A percentile compares a stretch with the other conserved stretches of the same genome.
Evolutionary conservation across 1,140 invertebrate genomes (phyloP).

Genomic region (Drosophila suzukii): DNA sequence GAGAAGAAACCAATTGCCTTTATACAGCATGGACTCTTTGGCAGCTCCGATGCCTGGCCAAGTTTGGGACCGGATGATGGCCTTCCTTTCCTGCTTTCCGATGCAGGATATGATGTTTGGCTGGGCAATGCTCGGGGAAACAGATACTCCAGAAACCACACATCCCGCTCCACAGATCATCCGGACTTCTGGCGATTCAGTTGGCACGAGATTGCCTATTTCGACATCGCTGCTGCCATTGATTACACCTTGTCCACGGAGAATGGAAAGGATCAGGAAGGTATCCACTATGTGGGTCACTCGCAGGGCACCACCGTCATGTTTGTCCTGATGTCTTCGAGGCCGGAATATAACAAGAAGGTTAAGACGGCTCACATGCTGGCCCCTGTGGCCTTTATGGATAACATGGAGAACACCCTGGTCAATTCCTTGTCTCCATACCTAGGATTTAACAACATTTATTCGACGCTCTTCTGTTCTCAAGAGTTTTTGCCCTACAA

Average conservation of each 20-base stretch:
- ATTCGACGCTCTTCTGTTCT: slow-evolving; percentile 55
- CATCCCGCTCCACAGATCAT: slow-evolving; percentile 77
- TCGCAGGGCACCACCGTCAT: slow-evolving; percentile 86
- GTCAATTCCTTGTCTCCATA: slow-evolving; percentile 35
- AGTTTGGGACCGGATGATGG: slow-evolving; percentile 84
- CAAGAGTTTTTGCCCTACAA: slow-evolving; percentile 63
- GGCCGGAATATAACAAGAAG: slow-evolving; percentile 89
- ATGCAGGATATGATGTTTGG: slow-evolving; percentile 90
- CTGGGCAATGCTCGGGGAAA: slow-evolving; percentile 89
- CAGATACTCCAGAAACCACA: slow-evolving; percentile 87
- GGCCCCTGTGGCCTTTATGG: slow-evolving; percentile 86
- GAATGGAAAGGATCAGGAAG: slow-evolving; percentile 80
- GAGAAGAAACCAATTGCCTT: slow-evolving; percentile 84
- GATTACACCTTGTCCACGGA: slow-evolving; percentile 86
- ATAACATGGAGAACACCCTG: slow-evolving; percentile 27
- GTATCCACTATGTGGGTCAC: slow-evolving; percentile 84
- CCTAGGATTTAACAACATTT: slow-evolving; percentile 65
- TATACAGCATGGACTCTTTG: slow-evolving; percentile 88
- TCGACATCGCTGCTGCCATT: slow-evolving; percentile 89
- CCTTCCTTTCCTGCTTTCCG: slow-evolving; percentile 87
- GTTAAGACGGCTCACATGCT: slow-evolving; percentile 86
- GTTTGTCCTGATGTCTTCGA: slow-evolving; percentile 86
- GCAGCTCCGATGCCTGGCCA: slow-evolving; percentile 86
- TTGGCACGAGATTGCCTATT: slow-evolving; percentile 89
- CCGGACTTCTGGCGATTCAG: slow-evolving; percentile 85